phyloP scores from a whole-genome alignment of 2,797 vertebrate species.

The Trichosurus vulpecula region DNA sequence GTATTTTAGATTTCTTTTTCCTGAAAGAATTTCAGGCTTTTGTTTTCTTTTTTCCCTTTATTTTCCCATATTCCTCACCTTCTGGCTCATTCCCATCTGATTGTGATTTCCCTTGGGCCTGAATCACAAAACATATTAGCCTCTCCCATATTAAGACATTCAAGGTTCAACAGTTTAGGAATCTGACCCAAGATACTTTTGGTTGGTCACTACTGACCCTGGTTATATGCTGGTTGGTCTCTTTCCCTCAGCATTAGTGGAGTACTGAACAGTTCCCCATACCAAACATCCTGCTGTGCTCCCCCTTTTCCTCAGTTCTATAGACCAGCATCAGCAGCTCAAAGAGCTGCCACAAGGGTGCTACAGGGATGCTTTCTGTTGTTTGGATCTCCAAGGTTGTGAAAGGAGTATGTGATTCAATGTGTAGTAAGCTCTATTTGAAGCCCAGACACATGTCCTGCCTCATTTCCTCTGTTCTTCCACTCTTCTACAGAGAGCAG shows the following conservation, averaged over 20 bases:
- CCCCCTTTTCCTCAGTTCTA: background rate
- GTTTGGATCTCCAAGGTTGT: background rate
- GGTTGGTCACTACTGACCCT: too few species aligned
- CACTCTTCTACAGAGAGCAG: background rate
- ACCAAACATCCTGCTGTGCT: background rate
- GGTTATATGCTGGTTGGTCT: background rate
- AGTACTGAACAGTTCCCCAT: background rate
- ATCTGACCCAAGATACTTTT: background rate
- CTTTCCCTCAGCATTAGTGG: background rate
- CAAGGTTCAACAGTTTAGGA: background rate
- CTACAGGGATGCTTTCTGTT: background rate
- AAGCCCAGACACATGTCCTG: too few species aligned
- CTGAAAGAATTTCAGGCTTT: background rate
- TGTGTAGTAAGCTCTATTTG: too few species aligned
- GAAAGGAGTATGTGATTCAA: background rate
- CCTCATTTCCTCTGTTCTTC: background rate
- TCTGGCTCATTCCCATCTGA: background rate
- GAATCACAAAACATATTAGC: background rate
- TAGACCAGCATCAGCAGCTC: background rate
- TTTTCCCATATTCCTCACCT: background rate
- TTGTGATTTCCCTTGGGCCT: too few species aligned
- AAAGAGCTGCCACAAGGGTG: background rate
- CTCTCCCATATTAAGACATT: background rate
- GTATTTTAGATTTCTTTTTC: background rate
- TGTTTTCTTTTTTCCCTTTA: background rate